These are phyloP conservation scores for Hermetia illucens DNA, from an alignment of 1,140 invertebrate species.

Conservation along the genomic window DNA sequence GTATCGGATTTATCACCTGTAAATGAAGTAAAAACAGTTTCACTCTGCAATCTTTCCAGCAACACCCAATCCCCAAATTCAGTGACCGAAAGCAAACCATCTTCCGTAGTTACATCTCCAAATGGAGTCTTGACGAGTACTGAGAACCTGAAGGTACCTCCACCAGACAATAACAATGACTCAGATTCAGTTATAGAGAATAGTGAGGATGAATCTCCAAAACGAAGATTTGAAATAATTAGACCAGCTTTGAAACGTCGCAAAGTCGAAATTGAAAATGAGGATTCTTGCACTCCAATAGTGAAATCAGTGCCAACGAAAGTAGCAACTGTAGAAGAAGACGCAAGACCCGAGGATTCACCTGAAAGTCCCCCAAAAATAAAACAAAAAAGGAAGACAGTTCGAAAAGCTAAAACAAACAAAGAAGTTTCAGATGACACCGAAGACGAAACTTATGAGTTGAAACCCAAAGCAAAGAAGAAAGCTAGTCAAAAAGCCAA, in stretches of 20 bases:
- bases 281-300: background rate
- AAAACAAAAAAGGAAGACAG: too few species aligned
- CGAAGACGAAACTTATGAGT: conserved; percentile 1
- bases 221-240: conserved; percentile 13
- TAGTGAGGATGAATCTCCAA: conserved; percentile 18
- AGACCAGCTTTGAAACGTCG: conserved; percentile 21
- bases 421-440: background rate
- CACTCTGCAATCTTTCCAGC: too few species aligned
- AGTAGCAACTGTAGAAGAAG: background rate
- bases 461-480: conserved; percentile 3
- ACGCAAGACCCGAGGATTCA: background rate
- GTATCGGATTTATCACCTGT: background rate
- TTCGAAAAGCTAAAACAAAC: too few species aligned
- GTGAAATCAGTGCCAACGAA: background rate
- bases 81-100: conserved; percentile 16
- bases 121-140: conserved; percentile 9
- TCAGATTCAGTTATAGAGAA: conserved; percentile 26
- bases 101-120: conserved; percentile 18
- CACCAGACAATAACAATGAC: conserved; percentile 13
- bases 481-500: conserved; percentile 3
- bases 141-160: background rate
- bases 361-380: too few species aligned
- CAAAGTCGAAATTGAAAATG: conserved; percentile 8
- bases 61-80: conserved; percentile 9
- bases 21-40: background rate